Base-by-base conservation (phyloP, 2,797 vertebrate species). In the Hozukius guyotensis region DNA sequence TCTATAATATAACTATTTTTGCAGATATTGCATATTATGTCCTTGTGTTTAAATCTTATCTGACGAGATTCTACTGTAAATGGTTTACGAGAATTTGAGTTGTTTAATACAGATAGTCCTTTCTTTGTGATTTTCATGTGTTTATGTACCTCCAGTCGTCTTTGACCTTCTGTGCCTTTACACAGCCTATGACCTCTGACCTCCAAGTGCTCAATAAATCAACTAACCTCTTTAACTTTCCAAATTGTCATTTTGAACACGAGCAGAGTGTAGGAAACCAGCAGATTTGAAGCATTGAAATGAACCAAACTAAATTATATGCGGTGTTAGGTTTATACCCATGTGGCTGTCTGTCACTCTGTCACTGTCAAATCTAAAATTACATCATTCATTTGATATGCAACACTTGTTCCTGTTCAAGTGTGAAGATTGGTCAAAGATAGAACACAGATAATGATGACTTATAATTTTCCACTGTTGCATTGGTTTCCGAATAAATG, bases 161-260 rank as follows among this genome's bases (percentile, higher is more conserved):
- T 72, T 36, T 57, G 13, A 64, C 36, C 53, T 42, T 20, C 8
- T 76, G 60, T 83, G 61, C 64, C 75, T 80, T 80, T 34, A 79
- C 25, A 34, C 53, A 29, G 22, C 60, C 64, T 9, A 2, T 63
- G 49, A 72, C 46, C 1, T 49, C 49, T 62, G 20, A 81, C 56
- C 11, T 36, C 29, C 11, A 70, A 70, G 29, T 32, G 20, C 72
- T 81, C 42, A 81, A 53, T 83, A 85, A 84, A 84, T 42, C 64
- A 60, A 36, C 22, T 34, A 56, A 46, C 36, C 31, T 16, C 49
- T 55, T 49, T 16, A 18, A 66, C 49, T 34, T 72, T 61, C 5
- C 2, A 79, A 11, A 20, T 11, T 34, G 31, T 67, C 63, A 64
- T 18, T 66, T 56, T 72, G 0, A 56, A 62, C 46, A 42, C 27